Percentiles rank a stretch among this genome's conserved stretches.
Evolutionary conservation across 2,797 vertebrate species (phyloP).

Genomic region (Coregonus sp.): DNA sequence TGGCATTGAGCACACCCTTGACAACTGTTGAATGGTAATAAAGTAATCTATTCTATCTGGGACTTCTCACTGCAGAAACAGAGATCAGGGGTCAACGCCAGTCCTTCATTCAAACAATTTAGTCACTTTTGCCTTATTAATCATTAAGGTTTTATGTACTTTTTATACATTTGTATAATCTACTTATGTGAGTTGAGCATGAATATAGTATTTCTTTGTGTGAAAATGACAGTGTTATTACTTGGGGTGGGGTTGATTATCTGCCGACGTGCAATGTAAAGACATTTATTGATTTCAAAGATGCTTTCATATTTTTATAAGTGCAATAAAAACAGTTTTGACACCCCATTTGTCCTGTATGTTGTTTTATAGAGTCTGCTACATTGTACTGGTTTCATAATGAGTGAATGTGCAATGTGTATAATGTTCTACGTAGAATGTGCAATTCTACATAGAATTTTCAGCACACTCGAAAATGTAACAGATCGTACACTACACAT

Average conservation of each 20-base stretch:
- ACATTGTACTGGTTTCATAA: not conserved
- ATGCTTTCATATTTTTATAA: not conserved
- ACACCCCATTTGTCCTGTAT: not conserved
- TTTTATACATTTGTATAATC: too few relatives aligned
- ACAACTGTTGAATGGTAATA: not conserved
- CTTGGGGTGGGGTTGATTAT: not conserved
- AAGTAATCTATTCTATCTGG: not conserved
- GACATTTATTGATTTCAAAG: not conserved
- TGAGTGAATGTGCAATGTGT: not conserved
- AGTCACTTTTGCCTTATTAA: too few relatives aligned
- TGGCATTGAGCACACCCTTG: not conserved
- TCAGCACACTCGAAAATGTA: not conserved
- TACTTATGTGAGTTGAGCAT: too few relatives aligned
- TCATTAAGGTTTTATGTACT: too few relatives aligned
- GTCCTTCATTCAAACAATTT: too few relatives aligned
- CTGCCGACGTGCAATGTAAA: not conserved
- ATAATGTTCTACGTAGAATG: not conserved
- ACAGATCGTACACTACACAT: not conserved
- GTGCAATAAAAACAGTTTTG: constrained; percentile 11
- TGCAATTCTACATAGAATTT: not conserved
- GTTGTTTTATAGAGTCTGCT: not conserved
- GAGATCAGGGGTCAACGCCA: too few relatives aligned
- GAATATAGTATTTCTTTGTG: too few relatives aligned
- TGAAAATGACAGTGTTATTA: too few relatives aligned
- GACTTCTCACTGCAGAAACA: not conserved